Evolutionary conservation across 2,888 invertebrate species (phyloP), one percentile per base, ranked within the genome.

Genomic region (Plagodis dolabraria): DNA sequence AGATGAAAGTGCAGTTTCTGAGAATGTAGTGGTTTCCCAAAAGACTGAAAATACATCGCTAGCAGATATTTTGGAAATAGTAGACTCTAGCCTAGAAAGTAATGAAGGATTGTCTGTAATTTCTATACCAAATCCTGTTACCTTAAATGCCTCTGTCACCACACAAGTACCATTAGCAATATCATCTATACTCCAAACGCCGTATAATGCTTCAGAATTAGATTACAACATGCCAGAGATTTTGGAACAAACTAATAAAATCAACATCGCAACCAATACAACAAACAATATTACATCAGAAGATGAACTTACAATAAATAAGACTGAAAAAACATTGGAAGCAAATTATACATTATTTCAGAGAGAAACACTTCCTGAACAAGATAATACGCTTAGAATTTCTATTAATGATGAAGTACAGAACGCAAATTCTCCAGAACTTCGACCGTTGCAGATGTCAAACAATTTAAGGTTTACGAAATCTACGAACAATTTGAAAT

Each of bases 391-490:
- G 7, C 57, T 59, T 2, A 48, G 42, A 44, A 45, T 58, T n/a
- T 52, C 53, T 0, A 52, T 49, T 8, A 53, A 60, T 49, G 45
- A 64, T 33, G 45, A 49, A 43, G 34, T 35, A 9, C 6, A 22
- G 22, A 22, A 4, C 12, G 7, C 22, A 7, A 35, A 59, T 36
- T 38, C 46, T 11, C 22, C 10, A 33, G 44, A 57, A 57, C 22
- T 48, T 10, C 47, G 22, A 9, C 34, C 45, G n/a, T 53, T 67
- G 9, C 42, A 49, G 34, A 47, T 49, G 48, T 40, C 55, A 47
- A 64, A 54, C 44, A 65, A 57, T 36, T 50, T 69, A 55, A 67
- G 61, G 51, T 52, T 57, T 2, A 66, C 69, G 0, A 67, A 63
- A 35, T 69, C 63, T n/a, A 46, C 67, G 12, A 63, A 60, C 7